Conservation (phyloP, 1,140 invertebrate species). For the Drosophila sulfurigaster region DNA sequence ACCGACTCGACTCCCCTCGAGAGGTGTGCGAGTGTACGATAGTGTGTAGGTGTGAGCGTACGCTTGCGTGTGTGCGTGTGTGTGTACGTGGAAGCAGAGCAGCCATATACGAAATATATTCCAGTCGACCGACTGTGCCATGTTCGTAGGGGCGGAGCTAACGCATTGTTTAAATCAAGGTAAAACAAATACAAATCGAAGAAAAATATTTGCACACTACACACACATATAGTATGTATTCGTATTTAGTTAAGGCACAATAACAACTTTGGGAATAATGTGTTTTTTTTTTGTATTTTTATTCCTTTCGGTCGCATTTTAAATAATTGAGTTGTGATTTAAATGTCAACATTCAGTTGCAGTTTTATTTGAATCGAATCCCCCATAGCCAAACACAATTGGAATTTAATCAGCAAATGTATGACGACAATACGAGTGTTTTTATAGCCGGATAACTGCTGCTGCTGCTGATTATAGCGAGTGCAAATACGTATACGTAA, state of each 20-base stretch:
- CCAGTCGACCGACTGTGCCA: slow-evolving; percentile 53
- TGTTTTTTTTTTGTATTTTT: slow-evolving; percentile 4
- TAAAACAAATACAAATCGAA: slow-evolving; percentile 82
- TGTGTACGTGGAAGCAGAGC: slow-evolving; percentile 50
- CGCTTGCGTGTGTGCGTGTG: not conserved
- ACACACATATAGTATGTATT: slow-evolving; percentile 27
- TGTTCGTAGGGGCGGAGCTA: slow-evolving; percentile 67
- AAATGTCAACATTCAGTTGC: slow-evolving; percentile 63
- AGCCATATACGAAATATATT: slow-evolving; percentile 54
- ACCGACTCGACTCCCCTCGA: slow-evolving; percentile 4
- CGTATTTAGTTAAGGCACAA: slow-evolving; percentile 31
- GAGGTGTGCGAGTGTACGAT: slow-evolving; percentile 16
- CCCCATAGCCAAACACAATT: slow-evolving; percentile 25
- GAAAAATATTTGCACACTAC: slow-evolving; percentile 71
- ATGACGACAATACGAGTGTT: slow-evolving; percentile 3
- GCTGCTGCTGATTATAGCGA: not conserved
- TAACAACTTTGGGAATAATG: slow-evolving; percentile 23
- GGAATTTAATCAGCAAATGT: slow-evolving; percentile 15
- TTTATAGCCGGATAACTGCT: slow-evolving; percentile 13
- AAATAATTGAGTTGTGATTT: slow-evolving; percentile 80
- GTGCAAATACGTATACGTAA: slow-evolving; percentile 1
- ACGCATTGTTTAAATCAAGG: slow-evolving; percentile 67
- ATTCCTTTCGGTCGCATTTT: slow-evolving; percentile 44
- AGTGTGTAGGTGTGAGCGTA: not conserved
- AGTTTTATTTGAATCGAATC: slow-evolving; percentile 19